Conservation (phyloP, 2,797 vertebrate species). For the Galagoides demidoff region DNA sequence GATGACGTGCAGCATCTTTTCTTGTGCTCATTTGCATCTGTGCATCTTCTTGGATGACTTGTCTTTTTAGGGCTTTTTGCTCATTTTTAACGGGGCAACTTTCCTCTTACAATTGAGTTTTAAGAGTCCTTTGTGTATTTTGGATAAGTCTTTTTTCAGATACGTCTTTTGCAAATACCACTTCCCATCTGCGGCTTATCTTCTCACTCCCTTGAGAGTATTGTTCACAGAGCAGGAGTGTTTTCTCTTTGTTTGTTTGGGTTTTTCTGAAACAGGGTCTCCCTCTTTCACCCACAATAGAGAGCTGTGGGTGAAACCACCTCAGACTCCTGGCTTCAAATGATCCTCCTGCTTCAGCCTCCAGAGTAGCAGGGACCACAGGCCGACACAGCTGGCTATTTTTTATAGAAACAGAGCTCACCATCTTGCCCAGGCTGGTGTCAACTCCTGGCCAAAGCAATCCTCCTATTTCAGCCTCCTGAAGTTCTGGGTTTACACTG, state of each 20-base stretch:
- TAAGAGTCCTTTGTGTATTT: too few species aligned
- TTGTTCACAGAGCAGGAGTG: too few species aligned
- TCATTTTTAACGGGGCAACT: not conserved
- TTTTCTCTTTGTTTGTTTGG: too few species aligned
- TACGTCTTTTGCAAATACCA: too few species aligned
- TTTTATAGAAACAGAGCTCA: not conserved
- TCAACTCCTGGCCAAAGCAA: not conserved
- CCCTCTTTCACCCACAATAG: not conserved
- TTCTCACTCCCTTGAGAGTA: too few species aligned
- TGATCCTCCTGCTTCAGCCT: not conserved
- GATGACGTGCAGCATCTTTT: not conserved
- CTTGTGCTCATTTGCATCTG: not conserved
- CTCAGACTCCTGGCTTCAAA: not conserved
- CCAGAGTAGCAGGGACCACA: not conserved
- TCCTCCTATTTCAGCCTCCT: not conserved
- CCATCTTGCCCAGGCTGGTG: not conserved
- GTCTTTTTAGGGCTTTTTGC: not conserved
- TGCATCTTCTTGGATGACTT: not conserved
- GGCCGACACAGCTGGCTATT: not conserved
- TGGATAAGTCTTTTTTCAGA: too few species aligned
- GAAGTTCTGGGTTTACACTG: not conserved
- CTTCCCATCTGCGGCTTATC: too few species aligned
- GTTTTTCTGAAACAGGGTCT: not conserved
- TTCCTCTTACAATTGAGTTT: too few species aligned
- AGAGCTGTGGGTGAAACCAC: not conserved